A percentile compares a stretch with the other conserved stretches of the same genome.
phyloP scores from a whole-genome alignment of 2,797 vertebrate genomes.

The Fistularia commersonii region DNA sequence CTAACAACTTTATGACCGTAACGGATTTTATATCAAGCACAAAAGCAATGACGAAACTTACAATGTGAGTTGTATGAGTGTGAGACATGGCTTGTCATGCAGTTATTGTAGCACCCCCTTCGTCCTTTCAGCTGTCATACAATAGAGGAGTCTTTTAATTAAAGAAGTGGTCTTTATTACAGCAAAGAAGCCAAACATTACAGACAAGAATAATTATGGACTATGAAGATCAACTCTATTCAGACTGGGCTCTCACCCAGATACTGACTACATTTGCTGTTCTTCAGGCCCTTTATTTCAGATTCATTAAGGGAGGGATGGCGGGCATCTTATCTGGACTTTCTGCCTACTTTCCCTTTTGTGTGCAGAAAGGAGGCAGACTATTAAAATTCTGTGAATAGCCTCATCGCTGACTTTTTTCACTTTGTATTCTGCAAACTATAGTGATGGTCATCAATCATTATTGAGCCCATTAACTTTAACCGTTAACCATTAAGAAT shows the following conservation, averaged over 20 bases:
- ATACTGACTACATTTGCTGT: conserved; percentile 37
- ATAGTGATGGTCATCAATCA: no score
- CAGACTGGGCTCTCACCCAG: conserved; percentile 45
- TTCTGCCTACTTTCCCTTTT: conserved; percentile 7
- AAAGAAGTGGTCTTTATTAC: conserved; percentile 74
- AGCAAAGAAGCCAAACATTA: conserved; percentile 77
- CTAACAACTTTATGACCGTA: no score
- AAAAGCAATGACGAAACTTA: no score
- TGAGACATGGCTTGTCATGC: no score
- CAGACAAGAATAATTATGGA: conserved; percentile 72
- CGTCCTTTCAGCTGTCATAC: no score
- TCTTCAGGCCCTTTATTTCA: conserved; percentile 36
- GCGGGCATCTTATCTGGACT: conserved; percentile 4
- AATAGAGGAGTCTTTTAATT: conserved; percentile 35
- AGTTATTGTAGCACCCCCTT: no score
- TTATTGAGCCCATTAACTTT: no score
- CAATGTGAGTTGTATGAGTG: no score
- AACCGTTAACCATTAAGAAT: no score
- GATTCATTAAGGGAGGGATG: conserved; percentile 12
- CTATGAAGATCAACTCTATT: conserved; percentile 52
- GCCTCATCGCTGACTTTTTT: neutral
- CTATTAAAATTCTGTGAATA: conserved; percentile 5
- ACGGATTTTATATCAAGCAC: no score
- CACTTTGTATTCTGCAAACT: conserved; percentile 20
- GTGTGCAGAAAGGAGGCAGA: conserved; percentile 6